Percentiles rank a stretch among this genome's conserved stretches.
These are phyloP conservation scores for Rhagologus leucostigma DNA, from an alignment of 2,113 vertebrate genomes.

Conservation along the genomic window DNA sequence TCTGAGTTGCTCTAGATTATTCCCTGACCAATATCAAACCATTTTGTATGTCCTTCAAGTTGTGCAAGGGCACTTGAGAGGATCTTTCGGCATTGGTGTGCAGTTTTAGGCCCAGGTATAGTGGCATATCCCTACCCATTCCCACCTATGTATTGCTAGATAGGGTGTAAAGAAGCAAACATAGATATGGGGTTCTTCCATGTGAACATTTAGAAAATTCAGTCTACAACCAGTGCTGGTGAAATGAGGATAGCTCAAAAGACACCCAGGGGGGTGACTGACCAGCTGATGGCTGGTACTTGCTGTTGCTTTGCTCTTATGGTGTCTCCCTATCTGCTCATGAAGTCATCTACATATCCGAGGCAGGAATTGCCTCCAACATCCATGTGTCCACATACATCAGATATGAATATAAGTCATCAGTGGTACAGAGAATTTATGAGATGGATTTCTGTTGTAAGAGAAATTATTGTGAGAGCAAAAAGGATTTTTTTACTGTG, in stretches of 20 bases:
- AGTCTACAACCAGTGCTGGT: background rate
- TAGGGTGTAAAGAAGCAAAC: background rate
- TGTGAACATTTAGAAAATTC: background rate
- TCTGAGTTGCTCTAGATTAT: background rate
- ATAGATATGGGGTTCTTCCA: background rate
- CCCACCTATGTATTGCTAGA: accelerated
- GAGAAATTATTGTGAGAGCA: background rate
- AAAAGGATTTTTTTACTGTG: background rate
- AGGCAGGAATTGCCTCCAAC: background rate
- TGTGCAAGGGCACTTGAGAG: background rate
- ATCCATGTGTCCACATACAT: background rate
- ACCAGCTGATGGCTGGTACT: background rate
- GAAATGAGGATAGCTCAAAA: background rate
- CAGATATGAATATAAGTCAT: background rate
- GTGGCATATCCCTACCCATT: background rate
- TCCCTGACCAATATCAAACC: background rate
- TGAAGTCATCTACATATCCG: accelerated
- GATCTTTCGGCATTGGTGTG: background rate
- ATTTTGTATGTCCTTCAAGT: background rate
- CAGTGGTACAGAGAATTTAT: background rate
- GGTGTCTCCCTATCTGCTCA: background rate
- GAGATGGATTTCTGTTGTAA: background rate
- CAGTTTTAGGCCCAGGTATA: background rate
- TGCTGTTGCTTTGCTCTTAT: background rate
- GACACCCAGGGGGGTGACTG: background rate